phyloP scores from a whole-genome alignment of 2,797 vertebrate species.

The Gallirallus australis region DNA sequence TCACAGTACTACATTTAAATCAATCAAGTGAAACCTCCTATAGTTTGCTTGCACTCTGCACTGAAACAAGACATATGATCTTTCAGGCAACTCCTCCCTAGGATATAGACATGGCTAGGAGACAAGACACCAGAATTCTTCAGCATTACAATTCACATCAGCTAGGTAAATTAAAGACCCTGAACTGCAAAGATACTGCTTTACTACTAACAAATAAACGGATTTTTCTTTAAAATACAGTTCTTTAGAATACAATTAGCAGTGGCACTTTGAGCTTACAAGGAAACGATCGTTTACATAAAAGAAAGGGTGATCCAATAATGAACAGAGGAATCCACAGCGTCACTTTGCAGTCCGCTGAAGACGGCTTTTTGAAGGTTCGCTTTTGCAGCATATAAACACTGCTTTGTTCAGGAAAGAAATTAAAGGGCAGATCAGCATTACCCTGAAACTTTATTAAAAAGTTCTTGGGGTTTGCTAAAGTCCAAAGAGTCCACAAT shows the following conservation, averaged over 20 bases:
- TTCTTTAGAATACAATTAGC: background rate
- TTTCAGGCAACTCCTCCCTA: background rate
- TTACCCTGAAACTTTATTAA: background rate
- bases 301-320: background rate
- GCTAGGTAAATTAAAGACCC: background rate
- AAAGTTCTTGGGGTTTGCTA: background rate
- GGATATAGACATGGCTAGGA: fast-evolving
- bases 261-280: background rate
- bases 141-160: background rate
- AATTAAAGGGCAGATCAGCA: background rate
- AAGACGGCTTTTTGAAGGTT: background rate
- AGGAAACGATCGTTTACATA: background rate
- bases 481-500: background rate
- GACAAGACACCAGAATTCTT: background rate
- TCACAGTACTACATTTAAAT: background rate
- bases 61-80: background rate
- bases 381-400: background rate
- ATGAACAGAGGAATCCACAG: background rate
- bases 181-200: background rate
- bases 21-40: background rate
- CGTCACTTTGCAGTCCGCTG: background rate
- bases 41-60: background rate
- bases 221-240: background rate
- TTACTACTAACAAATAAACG: background rate
- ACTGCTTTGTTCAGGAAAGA: background rate